phyloP scores from a whole-genome alignment of 2,888 invertebrate genomes.

The Coecobrya sp. region DNA sequence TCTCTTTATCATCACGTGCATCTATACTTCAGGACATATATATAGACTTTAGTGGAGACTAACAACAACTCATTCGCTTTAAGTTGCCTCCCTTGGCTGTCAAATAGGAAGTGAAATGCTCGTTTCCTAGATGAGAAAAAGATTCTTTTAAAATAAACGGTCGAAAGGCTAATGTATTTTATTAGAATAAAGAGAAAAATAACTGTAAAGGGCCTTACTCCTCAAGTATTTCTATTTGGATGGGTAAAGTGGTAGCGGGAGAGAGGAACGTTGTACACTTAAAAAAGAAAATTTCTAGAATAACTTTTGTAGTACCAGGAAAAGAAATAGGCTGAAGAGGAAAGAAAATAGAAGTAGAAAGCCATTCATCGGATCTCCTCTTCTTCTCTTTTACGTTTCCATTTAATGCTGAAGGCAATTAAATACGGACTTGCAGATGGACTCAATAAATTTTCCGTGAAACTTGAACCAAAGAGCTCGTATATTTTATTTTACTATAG shows the following conservation, averaged over 20 bases:
- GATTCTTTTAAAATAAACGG: conserved; percentile 75
- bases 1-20: background rate
- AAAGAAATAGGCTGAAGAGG: background rate
- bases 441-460: conserved; percentile 73
- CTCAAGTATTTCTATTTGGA: background rate
- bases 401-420: conserved; percentile 77
- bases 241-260: background rate
- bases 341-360: conserved; percentile 34
- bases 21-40: background rate
- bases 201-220: background rate
- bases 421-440: conserved; percentile 74
- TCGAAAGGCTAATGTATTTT: conserved; percentile 75
- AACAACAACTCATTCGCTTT: conserved; percentile 31
- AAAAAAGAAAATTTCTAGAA: conserved; percentile 61
- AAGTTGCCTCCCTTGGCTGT: conserved; percentile 55
- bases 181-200: conserved; percentile 59
- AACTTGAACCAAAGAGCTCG: conserved; percentile 50
- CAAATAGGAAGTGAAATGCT: conserved; percentile 71
- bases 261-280: conserved; percentile 54
- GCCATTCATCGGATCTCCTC: conserved; percentile 51
- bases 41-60: background rate
- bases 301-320: conserved; percentile 22
- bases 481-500: conserved; percentile 29
- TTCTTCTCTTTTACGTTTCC: conserved; percentile 54
- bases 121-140: conserved; percentile 76